phyloP scores from a whole-genome alignment of 2,113 vertebrate species.

The Heteronetta atricapilla region DNA sequence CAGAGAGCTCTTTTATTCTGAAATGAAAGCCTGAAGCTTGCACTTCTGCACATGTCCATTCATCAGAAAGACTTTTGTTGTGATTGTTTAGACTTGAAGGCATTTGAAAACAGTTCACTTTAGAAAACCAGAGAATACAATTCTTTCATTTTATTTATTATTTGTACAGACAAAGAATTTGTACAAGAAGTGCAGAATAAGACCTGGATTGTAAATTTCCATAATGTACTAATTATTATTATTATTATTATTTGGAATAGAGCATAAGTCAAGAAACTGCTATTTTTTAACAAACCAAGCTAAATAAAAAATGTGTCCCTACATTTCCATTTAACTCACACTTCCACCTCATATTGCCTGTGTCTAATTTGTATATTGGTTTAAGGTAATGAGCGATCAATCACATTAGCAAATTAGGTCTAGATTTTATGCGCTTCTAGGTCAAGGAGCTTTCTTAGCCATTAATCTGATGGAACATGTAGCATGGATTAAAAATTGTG shows the following conservation, averaged over 20 bases:
- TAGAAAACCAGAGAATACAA: neutral
- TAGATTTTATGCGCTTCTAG: neutral
- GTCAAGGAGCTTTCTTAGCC: neutral
- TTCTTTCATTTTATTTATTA: neutral
- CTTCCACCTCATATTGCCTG: neutral
- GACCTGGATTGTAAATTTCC: neutral
- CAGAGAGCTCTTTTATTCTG: neutral
- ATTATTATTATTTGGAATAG: neutral
- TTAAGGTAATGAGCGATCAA: neutral
- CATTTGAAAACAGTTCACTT: neutral
- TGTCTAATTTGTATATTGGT: neutral
- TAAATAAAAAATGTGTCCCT: neutral
- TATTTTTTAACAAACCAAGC: neutral
- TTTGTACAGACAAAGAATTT: neutral
- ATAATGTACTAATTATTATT: neutral
- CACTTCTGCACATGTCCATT: neutral
- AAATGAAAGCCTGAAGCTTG: neutral
- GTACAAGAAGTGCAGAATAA: neutral
- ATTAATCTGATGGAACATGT: neutral
- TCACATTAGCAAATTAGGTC: neutral
- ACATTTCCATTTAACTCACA: neutral
- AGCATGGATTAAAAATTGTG: neutral
- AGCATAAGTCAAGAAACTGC: neutral
- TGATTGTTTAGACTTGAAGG: neutral
- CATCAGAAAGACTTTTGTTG: neutral